Conservation (phyloP, 2,888 invertebrate genomes). For the Kuschelorhynchus macadamiae region DNA sequence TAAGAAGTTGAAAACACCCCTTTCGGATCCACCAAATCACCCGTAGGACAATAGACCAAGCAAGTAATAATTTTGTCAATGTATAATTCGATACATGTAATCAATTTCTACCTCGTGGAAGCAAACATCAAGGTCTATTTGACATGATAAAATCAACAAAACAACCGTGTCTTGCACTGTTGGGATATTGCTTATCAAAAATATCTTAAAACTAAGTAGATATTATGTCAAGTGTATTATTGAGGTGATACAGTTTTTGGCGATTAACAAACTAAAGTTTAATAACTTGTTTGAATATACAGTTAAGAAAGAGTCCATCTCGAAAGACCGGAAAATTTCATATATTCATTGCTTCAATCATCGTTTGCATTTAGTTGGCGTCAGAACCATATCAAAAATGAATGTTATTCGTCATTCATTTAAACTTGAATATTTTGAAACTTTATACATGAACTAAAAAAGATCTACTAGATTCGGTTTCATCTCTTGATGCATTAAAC, state of each 20-base stretch:
- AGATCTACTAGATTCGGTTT: conserved; percentile 2
- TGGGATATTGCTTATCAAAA: neutral
- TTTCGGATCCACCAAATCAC: too few species aligned
- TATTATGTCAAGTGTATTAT: conserved; percentile 6
- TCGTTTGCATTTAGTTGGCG: conserved; percentile 18
- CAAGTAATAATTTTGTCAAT: too few species aligned
- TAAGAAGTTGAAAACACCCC: too few species aligned
- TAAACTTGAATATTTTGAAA: conserved; percentile 13
- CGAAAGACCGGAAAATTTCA: conserved; percentile 6
- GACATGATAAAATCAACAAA: neutral
- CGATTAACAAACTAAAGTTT: conserved; percentile 5
- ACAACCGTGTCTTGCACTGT: neutral
- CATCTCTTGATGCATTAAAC: conserved; percentile 3
- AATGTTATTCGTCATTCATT: neutral
- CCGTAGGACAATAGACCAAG: too few species aligned
- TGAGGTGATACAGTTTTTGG: conserved; percentile 11
- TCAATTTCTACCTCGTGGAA: too few species aligned
- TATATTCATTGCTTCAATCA: conserved; percentile 25
- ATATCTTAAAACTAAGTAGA: neutral
- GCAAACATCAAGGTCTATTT: neutral
- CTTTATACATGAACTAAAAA: conserved; percentile 15
- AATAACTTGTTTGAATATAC: conserved; percentile 10
- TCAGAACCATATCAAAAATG: conserved; percentile 11
- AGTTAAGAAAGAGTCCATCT: conserved; percentile 1
- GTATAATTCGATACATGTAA: too few species aligned